Conservation (phyloP, 2,888 invertebrate genomes). For the Sinelater perroti region DNA sequence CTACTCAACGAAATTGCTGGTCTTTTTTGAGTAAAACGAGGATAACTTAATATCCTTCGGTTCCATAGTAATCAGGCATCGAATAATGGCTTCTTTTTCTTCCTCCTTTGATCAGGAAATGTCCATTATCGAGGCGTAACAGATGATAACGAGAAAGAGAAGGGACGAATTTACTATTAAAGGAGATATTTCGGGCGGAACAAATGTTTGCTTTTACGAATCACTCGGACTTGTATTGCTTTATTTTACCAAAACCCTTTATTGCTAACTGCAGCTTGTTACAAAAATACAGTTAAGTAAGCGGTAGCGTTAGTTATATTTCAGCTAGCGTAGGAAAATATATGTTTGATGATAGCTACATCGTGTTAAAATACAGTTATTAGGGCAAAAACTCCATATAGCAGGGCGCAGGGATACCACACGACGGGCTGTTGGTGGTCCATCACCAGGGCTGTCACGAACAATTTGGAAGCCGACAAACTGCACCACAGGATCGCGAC, state of each 20-base stretch:
- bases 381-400: conserved; percentile 81
- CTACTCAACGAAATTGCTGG: conserved; percentile 38
- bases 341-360: not conserved
- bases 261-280: not conserved
- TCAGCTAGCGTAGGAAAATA: too few species aligned
- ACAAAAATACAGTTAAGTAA: conserved; percentile 9
- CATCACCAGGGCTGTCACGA: conserved; percentile 78
- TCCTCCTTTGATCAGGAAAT: conserved; percentile 47
- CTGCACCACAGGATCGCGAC: conserved; percentile 77
- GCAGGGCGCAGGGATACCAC: conserved; percentile 79
- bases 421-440: conserved; percentile 75
- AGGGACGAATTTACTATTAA: conserved; percentile 37
- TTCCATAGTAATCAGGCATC: conserved; percentile 50
- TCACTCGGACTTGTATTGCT: conserved; percentile 5
- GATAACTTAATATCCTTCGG: conserved; percentile 50
- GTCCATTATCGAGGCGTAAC: conserved; percentile 48
- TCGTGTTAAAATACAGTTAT: conserved; percentile 78
- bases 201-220: conserved; percentile 27
- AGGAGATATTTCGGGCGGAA: conserved; percentile 32
- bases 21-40: conserved; percentile 42
- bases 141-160: conserved; percentile 43
- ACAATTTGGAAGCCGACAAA: conserved; percentile 78
- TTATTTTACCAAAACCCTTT: conserved; percentile 6
- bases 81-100: conserved; percentile 45
- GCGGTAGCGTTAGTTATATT: not conserved